Percentiles rank a stretch among this genome's conserved stretches.
phyloP scores from a whole-genome alignment of 2,888 invertebrate species.

The Acronicta aceris region DNA sequence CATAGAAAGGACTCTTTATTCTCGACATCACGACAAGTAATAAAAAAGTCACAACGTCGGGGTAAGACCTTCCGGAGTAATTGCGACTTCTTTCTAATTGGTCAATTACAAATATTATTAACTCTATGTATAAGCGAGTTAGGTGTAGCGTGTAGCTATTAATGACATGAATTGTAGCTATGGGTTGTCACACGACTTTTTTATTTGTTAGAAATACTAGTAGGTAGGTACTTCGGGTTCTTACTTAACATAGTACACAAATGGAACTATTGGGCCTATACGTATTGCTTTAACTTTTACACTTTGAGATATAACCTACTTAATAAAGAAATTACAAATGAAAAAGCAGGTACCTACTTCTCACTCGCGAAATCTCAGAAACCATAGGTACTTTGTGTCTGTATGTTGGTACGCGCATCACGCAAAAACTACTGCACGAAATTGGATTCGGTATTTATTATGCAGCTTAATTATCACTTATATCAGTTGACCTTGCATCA shows the following conservation, averaged over 20 bases:
- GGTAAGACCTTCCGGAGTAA: conserved; percentile 37
- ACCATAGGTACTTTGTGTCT: too few species aligned
- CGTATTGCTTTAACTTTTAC: too few species aligned
- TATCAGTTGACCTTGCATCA: conserved; percentile 58
- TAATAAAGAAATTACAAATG: too few species aligned
- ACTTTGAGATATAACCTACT: too few species aligned
- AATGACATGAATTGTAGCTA: conserved; percentile 14
- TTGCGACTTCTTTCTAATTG: conserved; percentile 36
- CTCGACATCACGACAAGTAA: conserved; percentile 18
- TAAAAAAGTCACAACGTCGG: conserved; percentile 27
- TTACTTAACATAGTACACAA: too few species aligned
- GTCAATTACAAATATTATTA: conserved; percentile 38
- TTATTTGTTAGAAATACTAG: conserved; percentile 13
- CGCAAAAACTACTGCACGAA: too few species aligned
- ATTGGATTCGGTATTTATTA: too few species aligned
- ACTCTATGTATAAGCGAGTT: conserved; percentile 1
- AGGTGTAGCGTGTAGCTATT: conserved; percentile 8
- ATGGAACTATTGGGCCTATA: too few species aligned
- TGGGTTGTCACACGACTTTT: conserved; percentile 26
- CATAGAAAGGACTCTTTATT: conserved; percentile 37
- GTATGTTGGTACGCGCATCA: too few species aligned
- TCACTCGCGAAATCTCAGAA: too few species aligned
- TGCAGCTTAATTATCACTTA: conserved; percentile 37
- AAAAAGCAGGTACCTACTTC: too few species aligned
- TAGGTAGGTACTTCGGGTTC: not conserved